These are phyloP conservation scores for Dicrostonyx torquatus DNA, from an alignment of 2,797 vertebrate species.

Conservation along the genomic window DNA sequence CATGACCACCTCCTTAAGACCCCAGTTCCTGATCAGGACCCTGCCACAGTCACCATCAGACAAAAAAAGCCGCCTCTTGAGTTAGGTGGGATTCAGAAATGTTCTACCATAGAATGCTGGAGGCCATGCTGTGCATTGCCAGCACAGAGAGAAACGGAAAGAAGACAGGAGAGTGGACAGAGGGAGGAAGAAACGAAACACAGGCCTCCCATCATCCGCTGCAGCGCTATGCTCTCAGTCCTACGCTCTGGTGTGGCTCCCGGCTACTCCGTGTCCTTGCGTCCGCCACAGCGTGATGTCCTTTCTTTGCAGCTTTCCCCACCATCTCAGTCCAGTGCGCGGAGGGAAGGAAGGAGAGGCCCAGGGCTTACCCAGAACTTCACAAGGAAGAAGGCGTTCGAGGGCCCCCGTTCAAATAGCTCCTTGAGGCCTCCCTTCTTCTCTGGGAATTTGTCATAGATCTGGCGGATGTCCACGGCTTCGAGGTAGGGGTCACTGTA, in stretches of 20 bases:
- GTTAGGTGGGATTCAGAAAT: neutral
- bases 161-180: neutral
- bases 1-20: too few species aligned
- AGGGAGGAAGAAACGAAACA: neutral
- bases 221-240: too few species aligned
- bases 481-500: constrained; percentile 95
- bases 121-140: neutral
- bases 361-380: constrained; percentile 96
- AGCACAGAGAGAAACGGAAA: neutral
- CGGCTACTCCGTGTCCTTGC: fast-evolving
- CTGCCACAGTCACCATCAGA: neutral
- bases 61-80: neutral
- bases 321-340: neutral
- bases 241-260: neutral
- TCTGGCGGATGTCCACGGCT: constrained; percentile 96
- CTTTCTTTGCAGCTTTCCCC: too few species aligned
- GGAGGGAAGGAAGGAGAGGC: neutral
- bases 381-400: constrained; percentile 96
- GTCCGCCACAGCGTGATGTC: fast-evolving
- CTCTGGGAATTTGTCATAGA: constrained; percentile 98
- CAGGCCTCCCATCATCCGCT: fast-evolving
- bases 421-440: constrained; percentile 97
- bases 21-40: neutral
- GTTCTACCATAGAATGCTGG: neutral
- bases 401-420: constrained; percentile 95